Evolutionary conservation across 2,888 invertebrate species (phyloP).

Genomic region (Argyra leucocephala): DNA sequence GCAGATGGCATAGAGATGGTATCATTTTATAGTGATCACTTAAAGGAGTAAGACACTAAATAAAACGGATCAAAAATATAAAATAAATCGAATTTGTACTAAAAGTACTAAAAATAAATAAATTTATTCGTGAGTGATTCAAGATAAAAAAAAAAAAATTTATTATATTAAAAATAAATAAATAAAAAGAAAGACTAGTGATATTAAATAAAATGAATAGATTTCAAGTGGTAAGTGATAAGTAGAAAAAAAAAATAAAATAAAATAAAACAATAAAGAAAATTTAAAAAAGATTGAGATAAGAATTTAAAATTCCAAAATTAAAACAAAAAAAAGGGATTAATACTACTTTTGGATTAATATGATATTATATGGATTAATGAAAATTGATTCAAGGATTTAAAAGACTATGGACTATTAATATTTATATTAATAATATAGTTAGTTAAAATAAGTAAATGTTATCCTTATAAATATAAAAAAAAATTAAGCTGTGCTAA

Average conservation of each 20-base stretch:
- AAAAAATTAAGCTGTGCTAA: too few relatives aligned
- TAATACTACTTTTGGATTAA: too few relatives aligned
- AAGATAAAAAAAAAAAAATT: not conserved
- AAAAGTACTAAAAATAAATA: not conserved
- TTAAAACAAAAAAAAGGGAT: not conserved
- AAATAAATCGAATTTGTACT: too few relatives aligned
- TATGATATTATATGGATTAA: too few relatives aligned
- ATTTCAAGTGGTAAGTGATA: slow-evolving; percentile 18
- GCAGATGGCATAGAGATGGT: slow-evolving; percentile 22
- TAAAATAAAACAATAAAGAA: not conserved
- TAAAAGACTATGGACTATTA: too few relatives aligned
- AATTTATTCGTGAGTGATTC: not conserved
- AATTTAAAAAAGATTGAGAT: not conserved
- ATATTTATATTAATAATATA: too few relatives aligned
- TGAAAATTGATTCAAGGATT: too few relatives aligned
- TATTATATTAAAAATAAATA: not conserved
- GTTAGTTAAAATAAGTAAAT: too few relatives aligned
- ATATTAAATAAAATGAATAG: slow-evolving; percentile 16
- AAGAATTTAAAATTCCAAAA: too few relatives aligned
- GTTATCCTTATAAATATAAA: too few relatives aligned
- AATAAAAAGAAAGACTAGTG: slow-evolving; percentile 2
- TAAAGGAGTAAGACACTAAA: slow-evolving; percentile 9
- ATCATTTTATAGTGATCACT: slow-evolving; percentile 22
- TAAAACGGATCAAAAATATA: not conserved
- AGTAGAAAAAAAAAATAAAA: not conserved